Base-by-base conservation (phyloP, 2,888 invertebrate genomes). In the Amiota minor region DNA sequence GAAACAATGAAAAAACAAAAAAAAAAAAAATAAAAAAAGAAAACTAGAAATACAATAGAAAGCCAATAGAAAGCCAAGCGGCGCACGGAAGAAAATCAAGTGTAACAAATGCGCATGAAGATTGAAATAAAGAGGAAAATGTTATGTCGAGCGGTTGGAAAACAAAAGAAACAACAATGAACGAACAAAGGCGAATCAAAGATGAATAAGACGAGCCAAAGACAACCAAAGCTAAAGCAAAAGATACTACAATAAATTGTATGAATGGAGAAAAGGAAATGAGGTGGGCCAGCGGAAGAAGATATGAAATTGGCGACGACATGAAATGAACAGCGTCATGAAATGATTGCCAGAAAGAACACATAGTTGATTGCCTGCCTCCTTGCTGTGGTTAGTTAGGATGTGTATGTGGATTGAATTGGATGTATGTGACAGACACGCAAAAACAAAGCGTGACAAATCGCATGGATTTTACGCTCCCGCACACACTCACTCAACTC, bases 361-460 rank as follows among this genome's bases (percentile, higher is more conserved):
- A 20, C 56, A 14, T 56, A 59, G 71, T 69, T 74, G 68, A 74
- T 61, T 74, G 74, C 62, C 47, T 62, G 67, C 67, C 59, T 65
- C 6, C 16, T 53, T 53, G 6, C 53, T 16, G 53, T 18, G 68
- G 53, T 16, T 49, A 50, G 46, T 67, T 50, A 50, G 20, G 18
- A 9, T 14, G 45, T 59, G 55, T 18, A 18, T 46, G 56, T 59
- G 23, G 3, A 47, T 70, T 46, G 23, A n/a, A 35, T 14, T 20
- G 50, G 18, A 53, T 55, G n/a, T 72, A 11, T 47, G 55, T 35
- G 12, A 47, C 47, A 14, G 14, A 55, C 10, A 16, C 59, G 56
- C 56, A 56, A 61, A 53, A 67, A 72, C 68, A 72, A 72, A 72
- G 72, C 72, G 72, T 72, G 72, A 72, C 72, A 72, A 72, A 72